Base-by-base conservation (phyloP, 2,888 invertebrate genomes). In the Eremobia ochroleuca region DNA sequence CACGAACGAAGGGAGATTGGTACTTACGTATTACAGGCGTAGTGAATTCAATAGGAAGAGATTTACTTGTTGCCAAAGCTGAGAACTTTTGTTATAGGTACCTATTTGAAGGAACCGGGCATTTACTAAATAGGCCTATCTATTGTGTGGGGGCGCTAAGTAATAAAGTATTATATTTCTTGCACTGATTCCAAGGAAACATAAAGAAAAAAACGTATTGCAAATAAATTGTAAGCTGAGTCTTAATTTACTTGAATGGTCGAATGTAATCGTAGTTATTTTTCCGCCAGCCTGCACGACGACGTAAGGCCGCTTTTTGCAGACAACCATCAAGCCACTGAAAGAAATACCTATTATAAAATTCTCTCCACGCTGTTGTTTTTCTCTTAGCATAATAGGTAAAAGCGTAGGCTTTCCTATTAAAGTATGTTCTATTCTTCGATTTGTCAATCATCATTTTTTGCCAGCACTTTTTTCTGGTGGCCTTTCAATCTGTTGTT, bases 1-100 rank as follows among this genome's bases (percentile, higher is more conserved):
- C 75, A 81, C 79, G 78, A 79, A 73, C 66, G 82, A 85, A 86
- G 34, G 77, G 79, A 84, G 80, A 83, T 86, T 84, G 77, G 78
- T 85, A 78, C 85, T 86, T 87, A 72, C 43, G 69, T 78, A 73
- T 77, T 71, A 75, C 76, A 67, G 73, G n/a, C 46, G 73, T 28
- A 58, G 77, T 71, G 66, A 73, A 80, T 72, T 79, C 81, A 58
- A 73, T 74, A 58, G 58, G 69, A 85, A 81, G 40, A 81, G 76
- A 85, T 81, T 87, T 80, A 86, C 76, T 85, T 79, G 73, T 79
- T 78, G 55, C 28, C 61, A 74, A n/a, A 55, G 31, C 25, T 62
- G 21, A 76, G 28, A 65, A 61, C 52, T 80, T 64, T 43, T 65
- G 6, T 55, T 9, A 15, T 31, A 59, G 31, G 18, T 31, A 64